phyloP scores from a whole-genome alignment of 2,797 vertebrate genomes.

The Pagetopsis macropterus region DNA sequence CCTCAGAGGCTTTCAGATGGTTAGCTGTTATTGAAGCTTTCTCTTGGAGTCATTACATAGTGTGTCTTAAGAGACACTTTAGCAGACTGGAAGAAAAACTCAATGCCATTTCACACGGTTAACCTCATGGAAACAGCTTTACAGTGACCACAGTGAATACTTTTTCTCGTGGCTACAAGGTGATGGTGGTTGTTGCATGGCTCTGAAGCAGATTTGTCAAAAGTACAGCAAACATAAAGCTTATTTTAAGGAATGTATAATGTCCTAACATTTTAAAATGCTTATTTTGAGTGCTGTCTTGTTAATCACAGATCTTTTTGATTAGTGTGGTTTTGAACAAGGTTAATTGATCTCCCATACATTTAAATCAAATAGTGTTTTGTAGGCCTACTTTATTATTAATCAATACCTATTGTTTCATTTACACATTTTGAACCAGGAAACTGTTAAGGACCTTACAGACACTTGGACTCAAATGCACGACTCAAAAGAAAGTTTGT shows the following conservation, averaged over 20 bases:
- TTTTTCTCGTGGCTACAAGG: neutral
- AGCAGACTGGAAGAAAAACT: neutral
- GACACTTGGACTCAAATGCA: too few species aligned
- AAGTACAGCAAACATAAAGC: neutral
- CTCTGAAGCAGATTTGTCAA: neutral
- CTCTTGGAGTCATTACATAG: conserved; percentile 12
- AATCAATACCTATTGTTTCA: too few species aligned
- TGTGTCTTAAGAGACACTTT: neutral
- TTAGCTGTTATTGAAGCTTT: conserved; percentile 20
- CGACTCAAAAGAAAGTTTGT: too few species aligned
- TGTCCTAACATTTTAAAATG: too few species aligned
- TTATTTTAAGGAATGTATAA: neutral
- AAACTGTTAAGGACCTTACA: too few species aligned
- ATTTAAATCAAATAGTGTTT: too few species aligned
- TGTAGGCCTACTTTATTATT: too few species aligned
- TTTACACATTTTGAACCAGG: too few species aligned
- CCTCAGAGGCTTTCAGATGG: conserved; percentile 5
- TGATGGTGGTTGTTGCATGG: neutral
- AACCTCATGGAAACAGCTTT: neutral
- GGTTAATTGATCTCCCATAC: too few species aligned
- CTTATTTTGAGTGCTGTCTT: too few species aligned
- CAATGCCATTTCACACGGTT: neutral
- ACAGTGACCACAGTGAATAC: neutral
- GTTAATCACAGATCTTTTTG: too few species aligned
- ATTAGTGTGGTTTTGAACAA: too few species aligned